Percentiles rank a stretch among this genome's conserved stretches.
These are phyloP conservation scores for Drosophila sproati DNA, from an alignment of 1,140 invertebrate genomes.

Conservation along the genomic window DNA sequence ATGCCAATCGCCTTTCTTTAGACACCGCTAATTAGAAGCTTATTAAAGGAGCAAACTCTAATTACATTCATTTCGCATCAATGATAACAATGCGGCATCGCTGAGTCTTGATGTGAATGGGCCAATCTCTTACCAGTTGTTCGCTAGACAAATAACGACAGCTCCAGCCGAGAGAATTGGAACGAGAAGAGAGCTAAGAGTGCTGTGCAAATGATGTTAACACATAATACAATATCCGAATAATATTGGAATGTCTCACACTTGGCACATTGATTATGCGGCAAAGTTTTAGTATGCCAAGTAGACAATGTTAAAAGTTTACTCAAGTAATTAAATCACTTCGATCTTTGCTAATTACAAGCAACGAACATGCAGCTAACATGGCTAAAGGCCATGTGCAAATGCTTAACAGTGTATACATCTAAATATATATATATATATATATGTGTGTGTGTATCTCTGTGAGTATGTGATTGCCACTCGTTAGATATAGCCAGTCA, in stretches of 20 bases:
- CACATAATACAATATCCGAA: slow-evolving; percentile 9
- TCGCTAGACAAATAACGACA: slow-evolving; percentile 13
- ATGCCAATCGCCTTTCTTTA: slow-evolving; percentile 21
- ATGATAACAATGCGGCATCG: slow-evolving; percentile 61
- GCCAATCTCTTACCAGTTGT: slow-evolving; percentile 14
- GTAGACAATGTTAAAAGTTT: slow-evolving; percentile 82
- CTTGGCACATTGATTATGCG: slow-evolving; percentile 61
- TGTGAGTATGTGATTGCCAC: slow-evolving; percentile 36
- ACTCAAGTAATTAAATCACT: slow-evolving; percentile 81
- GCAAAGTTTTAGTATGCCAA: slow-evolving; percentile 74
- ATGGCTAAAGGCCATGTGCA: slow-evolving; percentile 22
- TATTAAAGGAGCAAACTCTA: slow-evolving; percentile 67
- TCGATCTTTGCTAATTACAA: slow-evolving; percentile 83
- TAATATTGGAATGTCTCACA: slow-evolving; percentile 50
- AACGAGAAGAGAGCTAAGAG: not conserved
- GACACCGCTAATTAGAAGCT: slow-evolving; percentile 67
- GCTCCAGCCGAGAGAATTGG: not conserved
- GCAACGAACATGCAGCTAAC: slow-evolving; percentile 60
- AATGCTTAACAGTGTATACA: not conserved
- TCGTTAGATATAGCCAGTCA: slow-evolving; percentile 73
- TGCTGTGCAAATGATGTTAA: not conserved
- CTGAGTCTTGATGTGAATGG: slow-evolving; percentile 38
- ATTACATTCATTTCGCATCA: slow-evolving; percentile 77
- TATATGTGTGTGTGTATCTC: not conserved
- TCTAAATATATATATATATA: not conserved